Base-by-base conservation (phyloP, 2,888 invertebrate genomes). In the Dasysyrphus albostriatus region DNA sequence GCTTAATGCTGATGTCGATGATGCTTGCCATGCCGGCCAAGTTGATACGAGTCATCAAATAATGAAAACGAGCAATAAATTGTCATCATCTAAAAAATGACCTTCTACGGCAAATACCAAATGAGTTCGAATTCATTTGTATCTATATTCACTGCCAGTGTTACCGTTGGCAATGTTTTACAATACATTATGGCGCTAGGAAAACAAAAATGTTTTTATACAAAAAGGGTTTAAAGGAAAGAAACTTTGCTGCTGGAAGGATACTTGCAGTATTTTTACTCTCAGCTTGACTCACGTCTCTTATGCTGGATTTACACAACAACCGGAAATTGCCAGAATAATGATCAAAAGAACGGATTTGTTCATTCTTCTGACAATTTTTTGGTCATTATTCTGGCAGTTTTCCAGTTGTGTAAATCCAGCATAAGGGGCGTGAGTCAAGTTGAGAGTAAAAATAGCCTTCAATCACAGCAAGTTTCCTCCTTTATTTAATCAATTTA, bases 11-110 rank as follows among this genome's bases (percentile, higher is more conserved):
- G 24, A 24, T 24, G 24, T 3, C n/a, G n/a, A n/a, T 24, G 24
- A 24, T 24, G 24, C 24, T 24, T 24, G 6, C n/a, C 44, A 44
- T 44, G 9, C 12, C 32, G 49, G 34, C 47, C 16, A 19, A 67
- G 67, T 49, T 34, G 42, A 51, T 65, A 58, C 47, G 58, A 73
- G 49, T 73, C 79, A 67, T 80, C 78, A 49, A 47, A 44, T 61
- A 42, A 67, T 54, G 54, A 34, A 76, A 82, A 63, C 59, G 73
- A 72, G 77, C 83, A 83, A 65, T 83, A 83, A 59, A 77, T 67
- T 67, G 65, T 77, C 83, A 61, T 59, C 76, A 69, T 42, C 59
- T 69, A 73, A 58, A 58, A 75, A 83, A 82, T 83, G 72, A 73
- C 82, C 82, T 73, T 83, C 77, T 83, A 83, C 51, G 82, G 82